phyloP scores from a whole-genome alignment of 1,140 invertebrate species.

The Branchinecta lindahli region DNA sequence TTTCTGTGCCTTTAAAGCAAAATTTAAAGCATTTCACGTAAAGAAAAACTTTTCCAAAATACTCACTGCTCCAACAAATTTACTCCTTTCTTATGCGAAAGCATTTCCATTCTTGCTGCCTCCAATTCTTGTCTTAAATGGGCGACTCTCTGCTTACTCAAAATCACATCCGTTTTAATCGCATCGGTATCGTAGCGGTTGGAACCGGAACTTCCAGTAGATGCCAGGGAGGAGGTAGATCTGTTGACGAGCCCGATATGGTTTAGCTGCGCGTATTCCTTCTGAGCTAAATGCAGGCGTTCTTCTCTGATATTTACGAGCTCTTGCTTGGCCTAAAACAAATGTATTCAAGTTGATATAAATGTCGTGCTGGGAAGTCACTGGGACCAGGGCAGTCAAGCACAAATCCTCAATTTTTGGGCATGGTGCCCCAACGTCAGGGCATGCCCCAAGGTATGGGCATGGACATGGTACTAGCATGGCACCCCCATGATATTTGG shows the following conservation, averaged over 20 bases:
- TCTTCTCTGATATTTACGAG: constrained; percentile 91
- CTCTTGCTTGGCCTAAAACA: constrained; percentile 79
- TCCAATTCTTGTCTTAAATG: constrained; percentile 75
- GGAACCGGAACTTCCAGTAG: constrained; percentile 68
- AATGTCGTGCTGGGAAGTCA: too few species aligned
- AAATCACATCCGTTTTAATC: constrained; percentile 74
- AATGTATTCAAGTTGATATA: constrained; percentile 22
- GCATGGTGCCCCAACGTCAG: too few species aligned
- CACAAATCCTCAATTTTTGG: too few species aligned
- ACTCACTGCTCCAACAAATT: constrained; percentile 73
- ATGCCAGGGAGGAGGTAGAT: constrained; percentile 72
- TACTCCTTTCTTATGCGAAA: constrained; percentile 75
- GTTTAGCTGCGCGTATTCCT: constrained; percentile 88
- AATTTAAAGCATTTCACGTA: background rate
- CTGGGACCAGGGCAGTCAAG: too few species aligned
- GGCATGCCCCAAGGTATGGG: too few species aligned
- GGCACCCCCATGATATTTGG: too few species aligned
- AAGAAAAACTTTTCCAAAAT: too few species aligned
- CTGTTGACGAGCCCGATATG: constrained; percentile 64
- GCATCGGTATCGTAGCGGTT: constrained; percentile 88
- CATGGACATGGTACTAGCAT: too few species aligned
- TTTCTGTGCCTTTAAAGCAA: constrained; percentile 15
- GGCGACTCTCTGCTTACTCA: constrained; percentile 71
- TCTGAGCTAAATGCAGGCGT: constrained; percentile 73
- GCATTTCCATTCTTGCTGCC: constrained; percentile 79